Evolutionary conservation across 2,113 vertebrate genomes (phyloP), one percentile per base, ranked within the genome.

Genomic region (Collichthys lucidus): DNA sequence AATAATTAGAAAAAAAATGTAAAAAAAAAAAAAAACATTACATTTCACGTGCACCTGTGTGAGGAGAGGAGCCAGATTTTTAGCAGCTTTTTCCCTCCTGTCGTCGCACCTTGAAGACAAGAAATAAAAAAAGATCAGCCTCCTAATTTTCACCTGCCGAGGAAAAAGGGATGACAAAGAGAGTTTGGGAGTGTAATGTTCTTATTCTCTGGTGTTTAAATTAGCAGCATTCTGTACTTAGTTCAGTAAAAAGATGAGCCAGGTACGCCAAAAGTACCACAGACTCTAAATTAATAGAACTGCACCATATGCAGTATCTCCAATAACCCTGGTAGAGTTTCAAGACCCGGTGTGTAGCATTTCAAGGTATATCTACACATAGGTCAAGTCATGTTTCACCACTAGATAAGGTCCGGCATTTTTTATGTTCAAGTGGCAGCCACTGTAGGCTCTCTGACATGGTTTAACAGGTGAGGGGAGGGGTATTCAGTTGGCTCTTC

Each of bases 21-120:
- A 26, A 26, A 26, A 26, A 26, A 26, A 26, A 6, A 6, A 66
- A 70, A 80, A 80, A 92, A 77, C 16, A 82, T 73, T 50, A 80
- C 86, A 88, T 84, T 81, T 76, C 44, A 26, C 52, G 42, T 74
- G 77, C 90, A 93, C 91, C 92, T 87, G 89, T 79, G 84, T 67
- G 72, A 10, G 78, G 57, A 72, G 70, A 52, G 20, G 17, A 47
- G 35, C 16, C 12, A 62, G 40, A 16, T 62, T 65, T 35, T 20
- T 31, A 40, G 15, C 73, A 60, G 63, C 15, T 62, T 66, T 29
- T 56, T 31, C 31, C 22, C 60, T 80, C 60, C 59, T 17, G 29
- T 82, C 77, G 60, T 8, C 19, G 19, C 66, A 75, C 60, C 66
- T 73, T 64, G 63, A 46, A 60, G 66, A 76, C 57, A 71, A 55